phyloP scores from a whole-genome alignment of 2,888 invertebrate genomes.

The Sicus ferrugineus region DNA sequence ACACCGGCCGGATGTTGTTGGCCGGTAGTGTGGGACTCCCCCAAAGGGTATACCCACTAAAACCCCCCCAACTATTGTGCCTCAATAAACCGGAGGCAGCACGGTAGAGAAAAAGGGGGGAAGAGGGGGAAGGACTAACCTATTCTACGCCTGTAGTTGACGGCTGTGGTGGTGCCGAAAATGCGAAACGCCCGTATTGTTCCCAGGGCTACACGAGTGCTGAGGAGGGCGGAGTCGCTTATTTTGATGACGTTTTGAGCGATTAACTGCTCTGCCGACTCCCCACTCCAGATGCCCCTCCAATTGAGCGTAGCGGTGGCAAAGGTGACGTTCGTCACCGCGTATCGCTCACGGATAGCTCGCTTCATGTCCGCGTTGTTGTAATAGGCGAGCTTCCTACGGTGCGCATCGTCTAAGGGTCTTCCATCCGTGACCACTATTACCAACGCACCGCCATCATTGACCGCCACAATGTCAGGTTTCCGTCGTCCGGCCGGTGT shows the following conservation, averaged over 20 bases:
- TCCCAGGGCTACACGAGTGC: not conserved
- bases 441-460: not conserved
- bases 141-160: not conserved
- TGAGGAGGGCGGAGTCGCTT: not conserved
- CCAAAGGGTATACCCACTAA: not conserved
- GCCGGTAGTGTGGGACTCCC: constrained; percentile 3
- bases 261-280: not conserved
- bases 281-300: constrained; percentile 9
- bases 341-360: not conserved
- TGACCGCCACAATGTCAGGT: not conserved
- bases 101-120: not conserved
- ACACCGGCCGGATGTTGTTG: too few relatives aligned
- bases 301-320: constrained; percentile 7
- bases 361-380: not conserved
- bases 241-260: not conserved
- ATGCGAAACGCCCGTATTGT: not conserved
- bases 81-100: not conserved
- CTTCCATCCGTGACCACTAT: constrained; percentile 6
- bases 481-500: not conserved
- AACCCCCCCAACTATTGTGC: not conserved
- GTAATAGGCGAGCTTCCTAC: not conserved
- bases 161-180: not conserved
- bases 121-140: not conserved
- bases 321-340: not conserved
- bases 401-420: not conserved